A percentile compares a stretch with the other conserved stretches of the same genome.
phyloP scores from a whole-genome alignment of 2,888 invertebrate species.

The Lingula anatina region DNA sequence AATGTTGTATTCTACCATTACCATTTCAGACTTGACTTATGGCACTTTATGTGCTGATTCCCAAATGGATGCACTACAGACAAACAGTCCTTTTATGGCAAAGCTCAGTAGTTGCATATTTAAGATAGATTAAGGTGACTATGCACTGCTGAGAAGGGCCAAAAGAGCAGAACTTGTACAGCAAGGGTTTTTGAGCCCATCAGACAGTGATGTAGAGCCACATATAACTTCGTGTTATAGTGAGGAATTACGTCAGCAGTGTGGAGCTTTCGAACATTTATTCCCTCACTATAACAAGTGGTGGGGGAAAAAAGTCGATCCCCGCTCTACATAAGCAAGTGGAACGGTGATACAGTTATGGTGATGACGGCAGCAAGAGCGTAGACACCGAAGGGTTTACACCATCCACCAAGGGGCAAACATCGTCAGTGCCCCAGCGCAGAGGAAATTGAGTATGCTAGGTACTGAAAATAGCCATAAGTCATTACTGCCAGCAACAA shows the following conservation, averaged over 20 bases:
- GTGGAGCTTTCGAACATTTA: no score
- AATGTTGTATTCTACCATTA: background rate
- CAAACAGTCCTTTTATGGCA: background rate
- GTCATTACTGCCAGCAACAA: no score
- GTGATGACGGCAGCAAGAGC: no score
- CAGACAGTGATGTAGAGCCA: background rate
- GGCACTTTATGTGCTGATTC: slow-evolving; percentile 1
- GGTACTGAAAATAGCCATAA: no score
- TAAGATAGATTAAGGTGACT: background rate
- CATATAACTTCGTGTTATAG: background rate
- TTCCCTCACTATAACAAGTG: background rate
- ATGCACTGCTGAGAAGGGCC: background rate
- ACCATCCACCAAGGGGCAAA: no score
- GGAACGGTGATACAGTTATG: no score
- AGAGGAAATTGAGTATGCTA: no score
- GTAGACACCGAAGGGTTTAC: no score
- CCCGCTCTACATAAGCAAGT: no score
- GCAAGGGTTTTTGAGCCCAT: background rate
- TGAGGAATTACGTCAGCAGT: background rate
- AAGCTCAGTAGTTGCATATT: background rate
- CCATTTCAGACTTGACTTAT: background rate
- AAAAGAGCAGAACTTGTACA: background rate
- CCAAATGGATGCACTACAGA: background rate
- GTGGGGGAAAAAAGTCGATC: background rate
- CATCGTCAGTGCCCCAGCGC: no score